phyloP scores from a whole-genome alignment of 2,888 invertebrate species.

The Plutella xylostella region DNA sequence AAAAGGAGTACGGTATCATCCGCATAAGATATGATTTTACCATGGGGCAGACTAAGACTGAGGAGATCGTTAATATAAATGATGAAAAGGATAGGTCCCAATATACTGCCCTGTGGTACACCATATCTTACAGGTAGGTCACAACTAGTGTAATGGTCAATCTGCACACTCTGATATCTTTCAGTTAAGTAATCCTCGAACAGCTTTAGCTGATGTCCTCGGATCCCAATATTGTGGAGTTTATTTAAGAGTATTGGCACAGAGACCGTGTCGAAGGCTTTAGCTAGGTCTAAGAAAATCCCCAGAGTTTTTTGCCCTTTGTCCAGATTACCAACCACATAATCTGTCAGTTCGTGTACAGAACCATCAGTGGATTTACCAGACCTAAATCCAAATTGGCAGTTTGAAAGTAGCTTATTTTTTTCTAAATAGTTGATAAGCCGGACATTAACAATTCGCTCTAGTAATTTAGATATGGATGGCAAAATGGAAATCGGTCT shows the following conservation, averaged over 20 bases:
- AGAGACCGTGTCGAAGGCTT: slow-evolving; percentile 10
- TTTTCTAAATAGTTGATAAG: slow-evolving; percentile 11
- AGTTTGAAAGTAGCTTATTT: slow-evolving; percentile 8
- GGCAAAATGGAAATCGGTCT: slow-evolving; percentile 10
- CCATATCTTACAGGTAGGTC: not conserved
- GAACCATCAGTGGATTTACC: slow-evolving; percentile 14
- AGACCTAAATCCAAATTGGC: slow-evolving; percentile 14
- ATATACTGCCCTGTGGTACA: slow-evolving; percentile 1
- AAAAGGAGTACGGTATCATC: slow-evolving; percentile 1
- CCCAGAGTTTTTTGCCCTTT: slow-evolving; percentile 5
- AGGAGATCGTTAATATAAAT: slow-evolving; percentile 1
- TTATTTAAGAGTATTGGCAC: slow-evolving; percentile 7
- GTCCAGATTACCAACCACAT: slow-evolving; percentile 7
- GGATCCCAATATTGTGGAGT: slow-evolving; percentile 8
- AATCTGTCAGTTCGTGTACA: slow-evolving; percentile 1
- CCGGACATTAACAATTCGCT: slow-evolving; percentile 8
- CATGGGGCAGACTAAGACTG: not conserved
- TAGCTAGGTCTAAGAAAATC: slow-evolving; percentile 13
- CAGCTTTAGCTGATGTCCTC: slow-evolving; percentile 9
- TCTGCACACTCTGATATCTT: not conserved
- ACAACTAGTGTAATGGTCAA: not conserved
- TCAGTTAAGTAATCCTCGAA: slow-evolving; percentile 10
- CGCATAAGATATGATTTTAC: not conserved
- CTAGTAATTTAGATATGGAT: slow-evolving; percentile 7
- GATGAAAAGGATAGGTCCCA: not conserved